phyloP scores from a whole-genome alignment of 2,888 invertebrate species.

The Vandiemenella viatica region DNA sequence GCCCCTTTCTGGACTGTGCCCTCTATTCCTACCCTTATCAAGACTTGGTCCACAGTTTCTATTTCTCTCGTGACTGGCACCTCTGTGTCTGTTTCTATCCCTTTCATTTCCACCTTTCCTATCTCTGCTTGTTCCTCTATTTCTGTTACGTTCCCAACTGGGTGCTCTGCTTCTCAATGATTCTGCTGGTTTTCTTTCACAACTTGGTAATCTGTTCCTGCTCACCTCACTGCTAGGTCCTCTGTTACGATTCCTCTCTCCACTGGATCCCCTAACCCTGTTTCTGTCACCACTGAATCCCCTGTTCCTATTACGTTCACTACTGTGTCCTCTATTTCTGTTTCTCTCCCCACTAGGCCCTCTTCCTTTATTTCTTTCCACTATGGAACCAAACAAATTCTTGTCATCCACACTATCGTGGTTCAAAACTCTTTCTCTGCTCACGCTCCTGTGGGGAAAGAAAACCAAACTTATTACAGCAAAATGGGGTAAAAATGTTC shows the following conservation, averaged over 20 bases:
- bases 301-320: conserved; percentile 26
- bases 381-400: not conserved
- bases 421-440: not conserved
- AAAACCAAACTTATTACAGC: too few species aligned
- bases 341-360: not conserved
- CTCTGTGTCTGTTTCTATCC: not conserved
- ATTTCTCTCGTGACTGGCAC: conserved; percentile 1
- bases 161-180: not conserved
- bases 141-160: conserved; percentile 5
- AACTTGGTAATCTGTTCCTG: conserved; percentile 15
- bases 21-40: conserved; percentile 28
- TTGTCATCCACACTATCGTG: not conserved
- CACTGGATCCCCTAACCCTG: not conserved
- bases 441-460: not conserved
- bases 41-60: conserved; percentile 29
- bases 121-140: conserved; percentile 1
- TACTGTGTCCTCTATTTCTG: conserved; percentile 21
- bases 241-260: conserved; percentile 5
- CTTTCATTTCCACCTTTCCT: not conserved
- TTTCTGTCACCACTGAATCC: not conserved
- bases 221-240: conserved; percentile 3
- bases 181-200: too few species aligned
- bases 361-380: not conserved
- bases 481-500: too few species aligned
- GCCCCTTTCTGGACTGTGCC: conserved; percentile 2